Base-by-base conservation (phyloP, 2,113 vertebrate genomes). In the Sarotherodon lohbergeri region DNA sequence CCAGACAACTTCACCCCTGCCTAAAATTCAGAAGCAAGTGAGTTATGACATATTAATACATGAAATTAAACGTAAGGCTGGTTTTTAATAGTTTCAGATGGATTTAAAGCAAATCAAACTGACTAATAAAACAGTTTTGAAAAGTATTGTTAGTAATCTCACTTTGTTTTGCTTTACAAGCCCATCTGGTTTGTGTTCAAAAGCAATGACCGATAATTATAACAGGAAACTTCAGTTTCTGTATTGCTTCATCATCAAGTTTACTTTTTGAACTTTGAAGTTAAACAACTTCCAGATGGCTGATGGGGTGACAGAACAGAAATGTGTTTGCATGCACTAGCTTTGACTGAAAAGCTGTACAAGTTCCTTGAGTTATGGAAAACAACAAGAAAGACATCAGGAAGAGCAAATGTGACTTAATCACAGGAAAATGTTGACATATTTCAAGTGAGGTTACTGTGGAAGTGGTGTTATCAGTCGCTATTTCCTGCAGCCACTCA, bases 401-500 rank as follows among this genome's bases (percentile, higher is more conserved):
- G 16, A 76, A 32, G 71, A 19, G 24, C 43, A 12, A 76, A 76
- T 48, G 43, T 19, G 27, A 76, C 41, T 17, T 27, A 48, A 29
- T 0, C 24, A 11, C 0, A 0, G 14, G 1, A 12, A 29, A 50
- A 48, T 32, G 43, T 50, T 76, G 71, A 50, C 43, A 6, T 24
- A 76, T 29, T 27, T 48, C 14, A 48, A 19, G 24, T 76, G 68
- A 48, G 3, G 1, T 29, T 48, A 29, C 68, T 76, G 41, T 29
- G 24, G 6, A 71, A 9, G 39, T 43, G 7, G 1, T 24, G 71
- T 29, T 73, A 48, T 48, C 41, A 9, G 24, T 43, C 13, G 48
- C 14, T 5, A 46, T n/a, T 73, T 73, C 22, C 8, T 46, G 22
- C 22, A 17, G 24, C 41, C 41, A 0, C 59, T 63, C 59, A 63